Conservation (phyloP, 2,797 vertebrate genomes). For the Poecilia wingei region DNA sequence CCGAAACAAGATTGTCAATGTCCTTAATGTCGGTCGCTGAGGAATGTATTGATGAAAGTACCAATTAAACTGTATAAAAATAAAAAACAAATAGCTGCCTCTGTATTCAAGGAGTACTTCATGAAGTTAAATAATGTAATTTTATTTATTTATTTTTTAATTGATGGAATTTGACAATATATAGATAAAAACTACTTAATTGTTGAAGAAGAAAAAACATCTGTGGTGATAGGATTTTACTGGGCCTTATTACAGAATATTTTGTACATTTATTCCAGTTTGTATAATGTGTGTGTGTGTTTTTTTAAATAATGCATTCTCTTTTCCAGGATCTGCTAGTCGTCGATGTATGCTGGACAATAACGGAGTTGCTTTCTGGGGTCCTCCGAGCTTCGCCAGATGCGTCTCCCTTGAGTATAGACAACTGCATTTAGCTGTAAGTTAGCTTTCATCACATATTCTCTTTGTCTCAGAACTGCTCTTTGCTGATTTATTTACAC, state of each 20-base stretch:
- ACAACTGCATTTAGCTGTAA: conserved; percentile 97
- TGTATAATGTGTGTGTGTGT: background rate
- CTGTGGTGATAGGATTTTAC: too few species aligned
- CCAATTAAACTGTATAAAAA: too few species aligned
- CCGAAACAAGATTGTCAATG: too few species aligned
- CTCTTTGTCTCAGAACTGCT: background rate
- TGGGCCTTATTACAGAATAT: background rate
- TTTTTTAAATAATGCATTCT: background rate
- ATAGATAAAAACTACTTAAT: too few species aligned
- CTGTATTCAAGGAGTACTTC: too few species aligned
- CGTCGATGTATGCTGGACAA: conserved; percentile 97
- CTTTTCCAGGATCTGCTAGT: conserved; percentile 91
- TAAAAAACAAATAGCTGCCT: too few species aligned
- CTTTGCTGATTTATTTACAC: background rate
- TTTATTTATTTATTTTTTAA: too few species aligned
- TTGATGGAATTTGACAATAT: too few species aligned
- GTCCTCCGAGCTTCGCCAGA: conserved; percentile 97
- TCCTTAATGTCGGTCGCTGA: too few species aligned
- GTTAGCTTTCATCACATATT: conserved; percentile 62
- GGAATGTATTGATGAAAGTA: too few species aligned
- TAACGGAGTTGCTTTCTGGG: conserved; percentile 97
- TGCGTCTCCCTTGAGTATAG: conserved; percentile 96
- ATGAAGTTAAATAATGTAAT: too few species aligned
- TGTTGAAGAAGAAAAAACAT: too few species aligned
- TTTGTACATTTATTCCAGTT: background rate